phyloP scores from a whole-genome alignment of 2,113 vertebrate genomes.

The Australoheros scitulus region DNA sequence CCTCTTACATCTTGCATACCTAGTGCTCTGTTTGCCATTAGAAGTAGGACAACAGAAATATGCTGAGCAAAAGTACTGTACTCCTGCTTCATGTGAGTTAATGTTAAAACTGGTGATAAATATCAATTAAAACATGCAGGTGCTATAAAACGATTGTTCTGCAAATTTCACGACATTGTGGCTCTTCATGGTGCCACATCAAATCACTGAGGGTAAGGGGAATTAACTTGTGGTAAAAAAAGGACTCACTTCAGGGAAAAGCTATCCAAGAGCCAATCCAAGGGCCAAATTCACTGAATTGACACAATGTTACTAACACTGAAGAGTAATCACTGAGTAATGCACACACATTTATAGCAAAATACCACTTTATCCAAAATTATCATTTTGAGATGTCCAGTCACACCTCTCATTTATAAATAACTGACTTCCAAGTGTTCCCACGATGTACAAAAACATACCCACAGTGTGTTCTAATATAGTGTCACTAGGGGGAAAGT shows the following conservation, averaged over 20 bases:
- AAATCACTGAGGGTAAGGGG: not conserved
- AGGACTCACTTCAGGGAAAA: too few relatives aligned
- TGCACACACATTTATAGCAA: not conserved
- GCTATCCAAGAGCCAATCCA: too few relatives aligned
- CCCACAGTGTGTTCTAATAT: not conserved
- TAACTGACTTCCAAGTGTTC: not conserved
- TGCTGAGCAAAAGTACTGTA: too few relatives aligned
- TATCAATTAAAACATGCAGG: not conserved
- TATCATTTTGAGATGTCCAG: too few relatives aligned
- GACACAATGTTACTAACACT: not conserved
- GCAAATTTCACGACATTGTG: not conserved
- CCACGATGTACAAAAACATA: not conserved
- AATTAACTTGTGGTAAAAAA: not conserved
- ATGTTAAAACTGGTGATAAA: not conserved
- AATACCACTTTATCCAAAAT: too few relatives aligned
- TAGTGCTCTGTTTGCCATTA: too few relatives aligned
- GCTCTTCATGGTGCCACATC: not conserved
- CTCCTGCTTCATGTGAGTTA: rapidly evolving
- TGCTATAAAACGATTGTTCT: not conserved
- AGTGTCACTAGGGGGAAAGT: not conserved
- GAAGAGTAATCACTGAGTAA: too few relatives aligned
- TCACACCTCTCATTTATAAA: not conserved
- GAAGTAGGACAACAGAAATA: too few relatives aligned
- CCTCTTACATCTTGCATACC: too few relatives aligned
- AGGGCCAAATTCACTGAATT: not conserved